Percentiles rank a stretch among this genome's conserved stretches.
Conservation (phyloP, 2,797 vertebrate genomes). For the Sebastes miniatus region DNA sequence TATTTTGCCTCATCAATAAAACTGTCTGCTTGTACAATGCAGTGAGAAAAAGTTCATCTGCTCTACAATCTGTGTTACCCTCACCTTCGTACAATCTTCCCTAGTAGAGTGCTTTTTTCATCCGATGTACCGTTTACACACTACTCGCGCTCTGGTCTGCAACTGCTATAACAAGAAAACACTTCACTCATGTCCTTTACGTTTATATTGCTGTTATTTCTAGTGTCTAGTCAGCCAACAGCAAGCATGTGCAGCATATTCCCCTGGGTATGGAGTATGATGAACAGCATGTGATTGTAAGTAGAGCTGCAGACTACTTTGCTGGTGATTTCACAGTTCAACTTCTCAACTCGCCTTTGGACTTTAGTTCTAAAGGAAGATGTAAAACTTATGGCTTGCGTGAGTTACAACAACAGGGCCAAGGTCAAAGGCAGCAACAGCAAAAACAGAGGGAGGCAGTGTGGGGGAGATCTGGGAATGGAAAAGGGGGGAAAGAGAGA, state of each 20-base stretch:
- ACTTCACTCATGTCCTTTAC: background rate
- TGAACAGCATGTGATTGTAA: background rate
- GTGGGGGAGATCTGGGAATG: conserved; percentile 30
- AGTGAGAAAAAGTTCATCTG: conserved; percentile 3
- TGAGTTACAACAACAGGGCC: conserved; percentile 31
- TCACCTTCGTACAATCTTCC: background rate
- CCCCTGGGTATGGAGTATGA: background rate
- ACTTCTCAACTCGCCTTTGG: background rate
- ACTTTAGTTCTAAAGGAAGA: conserved; percentile 19
- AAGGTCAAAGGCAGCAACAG: conserved; percentile 52
- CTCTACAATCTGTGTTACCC: background rate
- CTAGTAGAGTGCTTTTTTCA: background rate
- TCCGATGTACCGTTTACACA: background rate
- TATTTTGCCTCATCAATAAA: background rate
- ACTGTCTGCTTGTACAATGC: background rate
- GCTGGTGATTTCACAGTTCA: conserved; percentile 3
- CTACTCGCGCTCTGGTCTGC: background rate
- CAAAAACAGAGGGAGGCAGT: conserved; percentile 26
- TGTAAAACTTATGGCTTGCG: conserved; percentile 4
- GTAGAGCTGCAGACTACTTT: background rate
- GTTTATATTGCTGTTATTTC: conserved; percentile 6
- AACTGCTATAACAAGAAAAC: conserved; percentile 3
- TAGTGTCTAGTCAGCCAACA: conserved; percentile 8
- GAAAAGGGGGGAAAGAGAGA: conserved; percentile 11
- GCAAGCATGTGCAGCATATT: conserved; percentile 8